phyloP scores from a whole-genome alignment of 2,888 invertebrate species.

The Trichogramma evanescens region DNA sequence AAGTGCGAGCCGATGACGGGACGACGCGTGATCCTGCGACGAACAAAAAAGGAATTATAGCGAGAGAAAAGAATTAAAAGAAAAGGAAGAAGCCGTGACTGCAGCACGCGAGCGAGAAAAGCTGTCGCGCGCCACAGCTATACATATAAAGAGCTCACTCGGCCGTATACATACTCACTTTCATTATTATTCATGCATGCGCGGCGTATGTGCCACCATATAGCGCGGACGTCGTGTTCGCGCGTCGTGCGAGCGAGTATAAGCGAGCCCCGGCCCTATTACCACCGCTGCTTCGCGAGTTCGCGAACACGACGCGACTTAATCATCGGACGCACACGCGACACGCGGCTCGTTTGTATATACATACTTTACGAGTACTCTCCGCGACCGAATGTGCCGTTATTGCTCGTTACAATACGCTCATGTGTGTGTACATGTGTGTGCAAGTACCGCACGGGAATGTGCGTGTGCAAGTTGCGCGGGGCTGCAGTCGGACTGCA shows the following conservation, averaged over 20 bases:
- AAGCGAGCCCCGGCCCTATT: background rate
- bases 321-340: background rate
- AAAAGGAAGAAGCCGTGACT: background rate
- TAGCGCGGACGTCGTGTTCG: background rate
- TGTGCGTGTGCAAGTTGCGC: too few relatives aligned
- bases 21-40: background rate
- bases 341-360: slow-evolving; percentile 10
- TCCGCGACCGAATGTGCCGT: background rate
- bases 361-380: slow-evolving; percentile 1
- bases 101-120: background rate
- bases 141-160: too few relatives aligned
- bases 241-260: background rate
- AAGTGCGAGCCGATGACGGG: too few relatives aligned
- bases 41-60: slow-evolving; percentile 1
- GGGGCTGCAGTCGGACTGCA: too few relatives aligned
- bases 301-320: too few relatives aligned
- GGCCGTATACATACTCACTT: background rate
- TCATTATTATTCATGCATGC: slow-evolving; percentile 12
- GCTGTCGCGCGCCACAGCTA: background rate
- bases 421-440: too few relatives aligned
- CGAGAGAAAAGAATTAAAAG: slow-evolving; percentile 1
- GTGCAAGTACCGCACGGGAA: too few relatives aligned
- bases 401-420: slow-evolving; percentile 9
- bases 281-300: background rate
- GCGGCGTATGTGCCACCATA: background rate